These are phyloP conservation scores for Aleiodes sp. DNA, from an alignment of 1,140 invertebrate genomes.

Conservation along the genomic window DNA sequence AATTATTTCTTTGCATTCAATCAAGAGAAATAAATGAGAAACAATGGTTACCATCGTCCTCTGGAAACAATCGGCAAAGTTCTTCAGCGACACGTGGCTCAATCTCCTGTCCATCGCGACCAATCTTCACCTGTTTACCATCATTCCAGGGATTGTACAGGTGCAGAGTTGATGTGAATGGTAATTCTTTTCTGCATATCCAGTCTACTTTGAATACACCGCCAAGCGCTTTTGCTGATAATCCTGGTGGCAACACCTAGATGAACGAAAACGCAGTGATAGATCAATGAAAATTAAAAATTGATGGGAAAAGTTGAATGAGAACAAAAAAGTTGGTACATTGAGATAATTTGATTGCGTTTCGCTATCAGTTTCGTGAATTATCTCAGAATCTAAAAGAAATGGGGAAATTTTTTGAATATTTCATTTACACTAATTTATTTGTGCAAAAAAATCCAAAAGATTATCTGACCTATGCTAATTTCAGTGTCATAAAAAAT, in stretches of 20 bases:
- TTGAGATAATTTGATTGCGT: neutral
- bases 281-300: neutral
- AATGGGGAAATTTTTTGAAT: no score
- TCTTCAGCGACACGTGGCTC: conserved; percentile 95
- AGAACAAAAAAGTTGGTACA: neutral
- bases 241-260: conserved; percentile 83
- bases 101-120: conserved; percentile 97
- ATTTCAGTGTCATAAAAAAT: neutral
- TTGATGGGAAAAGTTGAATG: neutral
- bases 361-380: no score
- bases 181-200: conserved; percentile 94
- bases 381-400: no score
- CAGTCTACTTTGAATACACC: conserved; percentile 97
- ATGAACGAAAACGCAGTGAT: conserved; percentile 10
- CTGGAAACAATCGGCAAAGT: conserved; percentile 91
- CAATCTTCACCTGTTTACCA: conserved; percentile 98
- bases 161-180: conserved; percentile 91
- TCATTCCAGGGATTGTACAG: conserved; percentile 99
- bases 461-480: no score
- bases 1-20: neutral
- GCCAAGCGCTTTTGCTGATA: conserved; percentile 90
- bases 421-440: no score
- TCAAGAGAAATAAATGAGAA: neutral
- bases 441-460: no score
- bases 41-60: conserved; percentile 78